Percentiles rank a stretch among this genome's conserved stretches.
Conservation (phyloP, 2,888 invertebrate species). For the Drosophila formosana region DNA sequence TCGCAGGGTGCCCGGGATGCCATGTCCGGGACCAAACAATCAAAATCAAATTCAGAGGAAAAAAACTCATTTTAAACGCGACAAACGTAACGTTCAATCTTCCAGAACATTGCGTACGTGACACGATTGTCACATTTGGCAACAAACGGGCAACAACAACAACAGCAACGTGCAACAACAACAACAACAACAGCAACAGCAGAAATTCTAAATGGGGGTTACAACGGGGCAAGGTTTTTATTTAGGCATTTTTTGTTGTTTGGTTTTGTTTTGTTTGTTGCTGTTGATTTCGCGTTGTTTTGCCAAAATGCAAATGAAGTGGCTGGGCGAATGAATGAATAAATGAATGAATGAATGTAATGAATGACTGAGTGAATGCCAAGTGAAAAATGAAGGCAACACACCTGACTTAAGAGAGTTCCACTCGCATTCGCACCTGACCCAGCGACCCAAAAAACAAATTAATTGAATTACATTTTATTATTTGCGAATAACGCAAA, state of each 20-base stretch:
- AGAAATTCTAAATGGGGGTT: slow-evolving; percentile 37
- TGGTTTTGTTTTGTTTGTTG: slow-evolving; percentile 19
- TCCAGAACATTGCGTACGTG: slow-evolving; percentile 83
- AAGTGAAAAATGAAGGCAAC: slow-evolving; percentile 68
- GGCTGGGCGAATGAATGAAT: slow-evolving; percentile 31
- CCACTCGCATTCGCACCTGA: slow-evolving; percentile 41
- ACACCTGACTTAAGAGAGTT: slow-evolving; percentile 19
- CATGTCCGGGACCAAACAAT: slow-evolving; percentile 77
- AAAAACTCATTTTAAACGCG: slow-evolving; percentile 82
- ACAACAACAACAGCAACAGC: slow-evolving; percentile 13
- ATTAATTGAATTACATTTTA: slow-evolving; percentile 74
- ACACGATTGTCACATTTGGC: slow-evolving; percentile 81
- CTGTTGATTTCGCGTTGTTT: slow-evolving; percentile 48
- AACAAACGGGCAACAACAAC: slow-evolving; percentile 29
- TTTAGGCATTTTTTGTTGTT: slow-evolving; percentile 42
- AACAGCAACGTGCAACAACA: slow-evolving; percentile 20
- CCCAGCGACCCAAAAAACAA: slow-evolving; percentile 69
- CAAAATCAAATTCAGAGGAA: slow-evolving; percentile 77
- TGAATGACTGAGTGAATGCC: slow-evolving; percentile 31
- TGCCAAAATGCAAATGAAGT: slow-evolving; percentile 72
- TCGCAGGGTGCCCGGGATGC: slow-evolving; percentile 7
- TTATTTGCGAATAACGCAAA: slow-evolving; percentile 39
- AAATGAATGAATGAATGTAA: slow-evolving; percentile 40
- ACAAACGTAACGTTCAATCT: slow-evolving; percentile 84
- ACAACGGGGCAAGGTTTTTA: slow-evolving; percentile 60